These are phyloP conservation scores for Beroe ovata DNA, from an alignment of 37 sponge, comb jelly and placozoan species.

Conservation along the genomic window DNA sequence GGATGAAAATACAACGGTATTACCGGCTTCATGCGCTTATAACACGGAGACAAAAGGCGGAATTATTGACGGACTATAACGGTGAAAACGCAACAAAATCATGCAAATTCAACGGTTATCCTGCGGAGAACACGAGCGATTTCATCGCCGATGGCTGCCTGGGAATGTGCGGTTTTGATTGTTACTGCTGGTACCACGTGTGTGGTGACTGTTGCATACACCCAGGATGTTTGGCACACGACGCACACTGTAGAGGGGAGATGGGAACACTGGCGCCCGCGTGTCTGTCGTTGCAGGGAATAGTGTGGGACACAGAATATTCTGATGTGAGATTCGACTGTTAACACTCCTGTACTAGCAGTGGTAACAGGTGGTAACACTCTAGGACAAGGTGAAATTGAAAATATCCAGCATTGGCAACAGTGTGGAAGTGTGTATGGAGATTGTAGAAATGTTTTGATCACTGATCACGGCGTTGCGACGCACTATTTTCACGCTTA, in stretches of 20 bases:
- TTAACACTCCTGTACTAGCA: too few relatives aligned
- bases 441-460: too few relatives aligned
- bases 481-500: too few relatives aligned
- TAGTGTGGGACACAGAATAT: neutral
- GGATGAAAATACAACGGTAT: neutral
- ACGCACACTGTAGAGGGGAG: neutral
- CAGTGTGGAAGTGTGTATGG: too few relatives aligned
- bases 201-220: conserved; percentile 16
- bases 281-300: neutral
- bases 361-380: too few relatives aligned
- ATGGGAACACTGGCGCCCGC: neutral
- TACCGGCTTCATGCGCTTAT: neutral
- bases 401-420: too few relatives aligned
- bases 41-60: neutral
- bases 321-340: neutral
- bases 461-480: too few relatives aligned
- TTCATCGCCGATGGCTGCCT: neutral
- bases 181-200: neutral
- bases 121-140: neutral
- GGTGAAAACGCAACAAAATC: neutral
- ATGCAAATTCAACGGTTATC: neutral
- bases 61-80: neutral
- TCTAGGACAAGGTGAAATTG: too few relatives aligned
- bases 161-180: neutral
- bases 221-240: conserved; percentile 3